Evolutionary conservation across 2,113 vertebrate genomes (phyloP), one percentile per base, ranked within the genome.

Genomic region (Chascanopsetta lugubris): DNA sequence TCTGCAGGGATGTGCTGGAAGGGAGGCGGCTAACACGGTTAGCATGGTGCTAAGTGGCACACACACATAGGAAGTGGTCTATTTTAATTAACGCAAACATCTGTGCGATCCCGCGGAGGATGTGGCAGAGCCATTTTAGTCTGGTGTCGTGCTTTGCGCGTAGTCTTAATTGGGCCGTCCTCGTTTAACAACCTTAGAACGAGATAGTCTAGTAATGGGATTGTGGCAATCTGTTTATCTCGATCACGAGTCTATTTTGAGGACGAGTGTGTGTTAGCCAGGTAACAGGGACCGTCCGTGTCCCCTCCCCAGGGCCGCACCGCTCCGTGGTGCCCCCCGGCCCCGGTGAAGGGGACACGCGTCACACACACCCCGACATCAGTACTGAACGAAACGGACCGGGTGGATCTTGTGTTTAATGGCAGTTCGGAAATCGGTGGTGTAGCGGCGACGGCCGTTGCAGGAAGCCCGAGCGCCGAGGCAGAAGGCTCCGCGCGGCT

Each of bases 161-260:
- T 57, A 32, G 21, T 75, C 42, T 61, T 54, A 55, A 74, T 32
- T 25, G 60, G 57, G 85, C 73, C 77, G 24, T 60, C 55, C 71
- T 38, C 21, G 55, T 79, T 70, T 84, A 89, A 86, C 46, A 46
- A 69, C 26, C 42, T 46, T 48, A 15, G 69, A 84, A 73, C 57
- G 38, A 61, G 69, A 79, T 80, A 40, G 40, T 50, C 25, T 40
- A n/a, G n/a, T 89, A 89, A 93, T 85, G 88, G 85, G 86, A 86
- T 91, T 83, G 53, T 25, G 34, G 21, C 77, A 86, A 90, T 89
- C 88, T 82, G 73, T 88, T 91, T 87, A 90, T 87, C 58, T 77
- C 48, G 82, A 77, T 75, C 83, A 54, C 68, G 55, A 87, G 34
- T 85, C 56, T 54, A 50, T 73, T n/a, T 64, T 78, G 74, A 47